Evolutionary conservation across 2,113 vertebrate species (phyloP), one percentile per base, ranked within the genome.

Genomic region (Onychorhynchus coronatus): DNA sequence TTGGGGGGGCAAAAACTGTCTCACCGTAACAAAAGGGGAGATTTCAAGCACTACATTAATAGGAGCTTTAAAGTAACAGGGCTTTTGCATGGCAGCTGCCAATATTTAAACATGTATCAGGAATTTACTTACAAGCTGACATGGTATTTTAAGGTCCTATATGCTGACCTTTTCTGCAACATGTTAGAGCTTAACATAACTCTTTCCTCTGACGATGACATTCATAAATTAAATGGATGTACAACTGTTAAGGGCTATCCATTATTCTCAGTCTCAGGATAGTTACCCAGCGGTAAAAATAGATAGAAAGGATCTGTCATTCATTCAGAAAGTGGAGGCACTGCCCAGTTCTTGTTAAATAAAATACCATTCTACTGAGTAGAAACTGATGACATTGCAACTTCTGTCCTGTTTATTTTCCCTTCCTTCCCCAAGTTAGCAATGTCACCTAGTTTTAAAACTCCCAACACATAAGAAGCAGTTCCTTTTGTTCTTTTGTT

Each of bases 271-370:
- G n/a, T 78, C 88, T 88, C 68, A 68, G 37, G 83, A 88, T 72
- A 86, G 53, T 78, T 87, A 90, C 72, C 37, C 80, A 75, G 65
- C 68, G 68, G 56, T 93, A 96, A 93, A 96, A 94, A 93, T 78
- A 95, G 56, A 61, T 71, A 61, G 68, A 42, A 81, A 84, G 37
- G 70, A 52, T 83, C 55, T 90, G 67, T 81, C 93, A 41, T 88
- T 96, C 65, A 68, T 93, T 84, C 85, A 94, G 65, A 91, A 94
- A 68, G 35, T 23, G 72, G n/a, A 81, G 76, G 35, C 59, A 61
- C 76, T 91, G 49, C 66, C 61, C 62, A 42, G 62, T 78, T 94
- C 62, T 68, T 87, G 62, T 31, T 85, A 84, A 94, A 88, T 88
- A 91, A 84, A 84, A 87, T 75, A 17, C 20, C 15, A 15, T 49